A percentile compares a stretch with the other conserved stretches of the same genome.
These are phyloP conservation scores for Echeneis naucrates DNA, from an alignment of 2,797 vertebrate genomes.

Conservation along the genomic window DNA sequence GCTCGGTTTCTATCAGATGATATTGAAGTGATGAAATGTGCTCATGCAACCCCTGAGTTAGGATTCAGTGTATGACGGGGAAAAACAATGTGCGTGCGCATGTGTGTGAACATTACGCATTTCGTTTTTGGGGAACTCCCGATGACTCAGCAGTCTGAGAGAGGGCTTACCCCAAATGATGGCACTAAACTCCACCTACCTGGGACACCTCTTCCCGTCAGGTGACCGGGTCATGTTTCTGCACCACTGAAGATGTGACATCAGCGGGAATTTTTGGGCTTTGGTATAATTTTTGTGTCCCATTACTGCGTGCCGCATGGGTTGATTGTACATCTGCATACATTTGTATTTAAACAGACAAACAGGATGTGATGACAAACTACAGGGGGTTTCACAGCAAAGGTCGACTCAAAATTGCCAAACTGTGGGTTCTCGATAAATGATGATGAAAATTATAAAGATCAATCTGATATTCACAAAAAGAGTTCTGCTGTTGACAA, in stretches of 20 bases:
- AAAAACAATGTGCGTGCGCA: background rate
- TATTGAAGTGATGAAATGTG: conserved; percentile 33
- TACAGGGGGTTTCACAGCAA: conserved; percentile 22
- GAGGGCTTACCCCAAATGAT: conserved; percentile 68
- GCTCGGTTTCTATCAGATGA: conserved; percentile 50
- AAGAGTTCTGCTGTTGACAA: background rate
- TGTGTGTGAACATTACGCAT: background rate
- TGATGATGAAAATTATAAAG: background rate
- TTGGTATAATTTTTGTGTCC: conserved; percentile 46
- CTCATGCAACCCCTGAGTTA: conserved; percentile 14
- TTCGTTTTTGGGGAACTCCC: conserved; percentile 50
- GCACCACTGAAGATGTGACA: conserved; percentile 20
- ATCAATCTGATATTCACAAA: background rate
- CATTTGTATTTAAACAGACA: conserved; percentile 16
- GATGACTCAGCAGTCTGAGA: conserved; percentile 55
- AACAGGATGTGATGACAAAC: conserved; percentile 54
- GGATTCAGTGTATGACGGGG: background rate
- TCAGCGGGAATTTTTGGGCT: conserved; percentile 64
- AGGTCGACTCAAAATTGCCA: conserved; percentile 10
- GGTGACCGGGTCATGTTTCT: conserved; percentile 66
- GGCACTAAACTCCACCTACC: conserved; percentile 45
- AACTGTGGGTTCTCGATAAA: conserved; percentile 32
- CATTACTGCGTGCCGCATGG: background rate
- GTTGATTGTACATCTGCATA: background rate
- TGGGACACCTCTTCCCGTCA: conserved; percentile 60